These are phyloP conservation scores for Halcyon malimbica DNA, from an alignment of 2,113 vertebrate genomes.

Conservation along the genomic window DNA sequence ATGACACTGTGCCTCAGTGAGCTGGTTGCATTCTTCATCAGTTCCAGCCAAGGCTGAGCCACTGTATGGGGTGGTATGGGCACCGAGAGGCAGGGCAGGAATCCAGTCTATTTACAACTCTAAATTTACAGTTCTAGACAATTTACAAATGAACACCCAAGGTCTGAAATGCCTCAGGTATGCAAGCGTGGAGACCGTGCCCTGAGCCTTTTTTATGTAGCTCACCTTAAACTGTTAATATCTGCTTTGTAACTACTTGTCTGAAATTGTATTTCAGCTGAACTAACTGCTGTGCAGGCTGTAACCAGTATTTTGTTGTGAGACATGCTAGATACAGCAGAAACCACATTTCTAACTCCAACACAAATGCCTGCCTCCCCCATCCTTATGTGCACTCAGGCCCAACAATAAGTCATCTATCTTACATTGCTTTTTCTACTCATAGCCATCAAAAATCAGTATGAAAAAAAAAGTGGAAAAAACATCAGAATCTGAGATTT, in stretches of 20 bases:
- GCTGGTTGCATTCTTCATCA: not conserved
- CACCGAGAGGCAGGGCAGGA: not conserved
- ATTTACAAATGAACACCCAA: not conserved
- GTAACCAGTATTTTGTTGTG: not conserved
- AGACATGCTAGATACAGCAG: not conserved
- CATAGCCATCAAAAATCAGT: not conserved
- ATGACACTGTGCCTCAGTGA: accelerated
- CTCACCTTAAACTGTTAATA: not conserved
- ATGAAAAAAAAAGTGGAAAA: not conserved
- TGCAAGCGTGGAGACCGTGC: not conserved
- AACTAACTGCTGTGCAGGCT: not conserved
- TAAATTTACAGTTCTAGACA: not conserved
- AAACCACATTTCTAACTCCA: not conserved
- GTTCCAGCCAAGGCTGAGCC: not conserved
- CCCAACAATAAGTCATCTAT: not conserved
- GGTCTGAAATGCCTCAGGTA: not conserved
- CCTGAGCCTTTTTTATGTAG: not conserved
- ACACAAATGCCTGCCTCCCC: not conserved
- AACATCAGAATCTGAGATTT: not conserved
- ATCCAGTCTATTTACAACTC: not conserved
- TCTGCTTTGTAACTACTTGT: not conserved
- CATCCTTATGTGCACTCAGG: not conserved
- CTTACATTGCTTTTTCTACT: constrained; percentile 21
- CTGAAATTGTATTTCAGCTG: not conserved
- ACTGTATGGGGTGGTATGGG: not conserved